These are phyloP conservation scores for Stegophylla sp. DNA, from an alignment of 2,888 invertebrate genomes.

Conservation along the genomic window DNA sequence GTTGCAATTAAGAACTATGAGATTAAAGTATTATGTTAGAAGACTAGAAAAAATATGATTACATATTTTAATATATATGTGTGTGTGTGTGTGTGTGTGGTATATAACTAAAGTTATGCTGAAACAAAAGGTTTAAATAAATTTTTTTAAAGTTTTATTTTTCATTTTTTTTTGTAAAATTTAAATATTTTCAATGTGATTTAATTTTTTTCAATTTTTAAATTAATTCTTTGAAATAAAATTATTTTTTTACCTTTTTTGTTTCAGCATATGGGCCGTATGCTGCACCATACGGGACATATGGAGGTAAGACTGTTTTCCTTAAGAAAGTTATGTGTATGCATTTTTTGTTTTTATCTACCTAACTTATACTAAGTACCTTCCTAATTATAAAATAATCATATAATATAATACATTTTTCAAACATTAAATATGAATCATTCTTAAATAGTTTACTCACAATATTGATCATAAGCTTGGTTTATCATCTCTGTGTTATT, in stretches of 20 bases:
- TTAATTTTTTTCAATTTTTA: slow-evolving; percentile 13
- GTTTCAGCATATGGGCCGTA: slow-evolving; percentile 59
- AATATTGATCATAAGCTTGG: slow-evolving; percentile 40
- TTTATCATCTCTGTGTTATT: not conserved
- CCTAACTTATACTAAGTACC: no score
- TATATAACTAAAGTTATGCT: slow-evolving; percentile 46
- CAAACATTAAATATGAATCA: not conserved
- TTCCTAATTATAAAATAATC: no score
- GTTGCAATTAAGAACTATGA: no score
- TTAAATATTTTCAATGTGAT: slow-evolving; percentile 4
- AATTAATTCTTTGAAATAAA: slow-evolving; percentile 42
- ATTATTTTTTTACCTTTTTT: slow-evolving; percentile 57
- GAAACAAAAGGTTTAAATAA: slow-evolving; percentile 55
- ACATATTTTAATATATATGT: not conserved
- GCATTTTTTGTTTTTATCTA: no score
- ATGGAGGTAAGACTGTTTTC: slow-evolving; percentile 53
- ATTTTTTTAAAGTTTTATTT: slow-evolving; percentile 22
- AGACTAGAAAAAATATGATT: not conserved
- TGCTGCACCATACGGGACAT: slow-evolving; percentile 58
- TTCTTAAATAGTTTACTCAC: not conserved
- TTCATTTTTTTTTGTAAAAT: not conserved
- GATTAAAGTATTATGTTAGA: not conserved
- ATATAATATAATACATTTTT: no score
- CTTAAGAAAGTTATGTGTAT: slow-evolving; percentile 9
- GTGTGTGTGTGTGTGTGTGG: no score